Conservation (phyloP, 2,113 vertebrate genomes). For the Lepus americanus region DNA sequence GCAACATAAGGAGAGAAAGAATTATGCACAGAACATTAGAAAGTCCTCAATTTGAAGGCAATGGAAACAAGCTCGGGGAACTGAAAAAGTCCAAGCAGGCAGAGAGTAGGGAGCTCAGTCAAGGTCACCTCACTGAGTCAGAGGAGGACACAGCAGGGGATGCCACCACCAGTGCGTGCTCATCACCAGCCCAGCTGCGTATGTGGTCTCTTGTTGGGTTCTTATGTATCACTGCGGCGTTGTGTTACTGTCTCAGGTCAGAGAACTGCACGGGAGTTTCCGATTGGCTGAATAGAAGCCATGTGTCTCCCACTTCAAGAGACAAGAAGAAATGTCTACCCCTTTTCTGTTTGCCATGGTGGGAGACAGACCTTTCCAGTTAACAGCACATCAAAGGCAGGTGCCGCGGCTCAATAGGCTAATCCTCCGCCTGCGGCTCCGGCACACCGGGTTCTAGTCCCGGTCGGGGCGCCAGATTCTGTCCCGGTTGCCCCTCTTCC, state of each 20-base stretch:
- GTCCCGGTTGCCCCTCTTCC: no score
- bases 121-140: background rate
- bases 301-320: background rate
- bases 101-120: background rate
- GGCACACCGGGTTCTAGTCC: no score
- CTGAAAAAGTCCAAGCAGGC: background rate
- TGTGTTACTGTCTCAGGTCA: background rate
- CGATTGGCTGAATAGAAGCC: background rate
- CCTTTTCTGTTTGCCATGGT: background rate
- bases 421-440: no score
- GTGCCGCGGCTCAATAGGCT: no score
- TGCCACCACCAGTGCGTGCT: background rate
- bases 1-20: background rate
- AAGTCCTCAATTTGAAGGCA: background rate
- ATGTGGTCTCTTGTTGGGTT: background rate
- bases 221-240: background rate
- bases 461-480: no score
- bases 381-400: background rate
- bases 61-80: background rate
- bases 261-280: background rate
- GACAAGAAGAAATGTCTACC: background rate
- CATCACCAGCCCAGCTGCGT: background rate
- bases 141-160: background rate
- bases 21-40: background rate
- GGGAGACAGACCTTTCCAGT: background rate